phyloP scores from a whole-genome alignment of 2,888 invertebrate genomes.

The Adelognathus sp. region DNA sequence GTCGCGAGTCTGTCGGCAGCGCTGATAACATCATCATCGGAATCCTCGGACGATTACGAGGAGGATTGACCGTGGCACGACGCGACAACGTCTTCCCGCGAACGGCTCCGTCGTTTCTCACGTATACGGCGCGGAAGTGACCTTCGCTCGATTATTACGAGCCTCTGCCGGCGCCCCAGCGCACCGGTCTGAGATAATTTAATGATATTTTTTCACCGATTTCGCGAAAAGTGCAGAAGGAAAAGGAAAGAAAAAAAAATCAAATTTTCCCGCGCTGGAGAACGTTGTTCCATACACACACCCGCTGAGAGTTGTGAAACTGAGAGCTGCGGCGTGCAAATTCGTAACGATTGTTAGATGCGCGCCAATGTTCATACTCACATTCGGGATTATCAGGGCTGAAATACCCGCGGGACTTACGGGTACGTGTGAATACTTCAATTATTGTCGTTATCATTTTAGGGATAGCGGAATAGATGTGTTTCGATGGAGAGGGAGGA shows the following conservation, averaged over 20 bases:
- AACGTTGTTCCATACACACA: background rate
- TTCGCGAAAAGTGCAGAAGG: background rate
- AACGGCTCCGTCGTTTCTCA: constrained; percentile 67
- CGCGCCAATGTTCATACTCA: constrained; percentile 14
- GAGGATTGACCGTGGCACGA: constrained; percentile 76
- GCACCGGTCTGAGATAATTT: constrained; percentile 73
- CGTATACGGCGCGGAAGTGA: constrained; percentile 65
- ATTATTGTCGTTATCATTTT: constrained; percentile 13
- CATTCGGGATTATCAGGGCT: constrained; percentile 27
- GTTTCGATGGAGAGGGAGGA: constrained; percentile 3
- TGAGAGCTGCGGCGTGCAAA: background rate
- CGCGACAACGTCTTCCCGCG: constrained; percentile 69
- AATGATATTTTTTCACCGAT: constrained; percentile 47
- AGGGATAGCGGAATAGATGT: constrained; percentile 12
- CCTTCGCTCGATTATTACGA: constrained; percentile 73
- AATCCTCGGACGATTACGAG: constrained; percentile 80
- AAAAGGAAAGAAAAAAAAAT: background rate
- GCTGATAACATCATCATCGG: constrained; percentile 86
- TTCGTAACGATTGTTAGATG: background rate
- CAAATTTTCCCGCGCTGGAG: background rate
- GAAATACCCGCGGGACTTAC: constrained; percentile 10
- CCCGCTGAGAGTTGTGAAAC: background rate
- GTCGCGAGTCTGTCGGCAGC: constrained; percentile 85
- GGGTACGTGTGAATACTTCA: constrained; percentile 29
- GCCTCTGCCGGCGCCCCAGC: constrained; percentile 75